Evolutionary conservation across 2,797 vertebrate genomes (phyloP).

Genomic region (Pogoniulus pusillus): DNA sequence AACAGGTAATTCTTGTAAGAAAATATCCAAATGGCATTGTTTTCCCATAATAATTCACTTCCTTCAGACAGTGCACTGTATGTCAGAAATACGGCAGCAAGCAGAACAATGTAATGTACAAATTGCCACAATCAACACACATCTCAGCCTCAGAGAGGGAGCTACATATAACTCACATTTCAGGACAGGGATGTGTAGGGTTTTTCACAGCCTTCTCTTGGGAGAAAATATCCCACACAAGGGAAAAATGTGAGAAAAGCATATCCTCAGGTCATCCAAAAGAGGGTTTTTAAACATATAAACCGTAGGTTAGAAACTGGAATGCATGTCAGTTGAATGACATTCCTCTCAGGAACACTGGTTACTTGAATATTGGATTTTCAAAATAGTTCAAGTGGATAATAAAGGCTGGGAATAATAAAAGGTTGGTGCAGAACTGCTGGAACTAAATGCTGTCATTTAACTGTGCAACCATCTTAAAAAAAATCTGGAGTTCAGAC

Average conservation of each 20-base stretch:
- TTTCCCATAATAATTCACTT: background rate
- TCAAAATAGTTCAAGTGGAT: background rate
- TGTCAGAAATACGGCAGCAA: background rate
- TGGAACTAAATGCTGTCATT: background rate
- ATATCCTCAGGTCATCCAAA: background rate
- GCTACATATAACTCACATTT: background rate
- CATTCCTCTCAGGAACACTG: background rate
- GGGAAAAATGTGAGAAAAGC: background rate
- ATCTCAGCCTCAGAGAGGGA: background rate
- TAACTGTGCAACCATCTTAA: background rate
- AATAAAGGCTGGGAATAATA: background rate
- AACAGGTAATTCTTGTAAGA: background rate
- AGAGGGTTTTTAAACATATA: background rate
- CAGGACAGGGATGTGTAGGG: background rate
- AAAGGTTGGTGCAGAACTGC: background rate
- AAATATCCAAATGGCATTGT: background rate
- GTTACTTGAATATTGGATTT: background rate
- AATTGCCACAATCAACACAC: background rate
- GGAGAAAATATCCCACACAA: background rate
- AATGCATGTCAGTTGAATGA: background rate
- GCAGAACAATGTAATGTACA: background rate
- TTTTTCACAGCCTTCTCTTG: background rate
- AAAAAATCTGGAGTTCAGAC: background rate
- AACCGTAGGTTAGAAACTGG: background rate
- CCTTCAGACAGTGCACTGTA: constrained; percentile 2